Base-by-base conservation (phyloP, 2,888 invertebrate species). In the Acleris laterana region DNA sequence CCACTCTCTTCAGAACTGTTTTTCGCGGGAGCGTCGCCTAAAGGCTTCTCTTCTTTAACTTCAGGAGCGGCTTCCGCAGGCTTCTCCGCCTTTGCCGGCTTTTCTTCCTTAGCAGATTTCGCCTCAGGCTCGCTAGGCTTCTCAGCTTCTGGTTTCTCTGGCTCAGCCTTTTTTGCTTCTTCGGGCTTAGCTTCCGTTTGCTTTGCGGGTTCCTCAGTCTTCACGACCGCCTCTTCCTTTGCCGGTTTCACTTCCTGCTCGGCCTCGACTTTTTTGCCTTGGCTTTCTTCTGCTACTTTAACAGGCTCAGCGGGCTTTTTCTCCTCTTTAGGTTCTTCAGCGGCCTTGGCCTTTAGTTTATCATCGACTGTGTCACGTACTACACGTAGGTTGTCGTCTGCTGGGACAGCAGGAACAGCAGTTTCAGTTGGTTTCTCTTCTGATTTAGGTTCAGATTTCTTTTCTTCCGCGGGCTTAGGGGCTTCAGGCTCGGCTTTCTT, bases 311-410 rank as follows among this genome's bases (percentile, higher is more conserved):
- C 49, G 11, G 66, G 59, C 55, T 78, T 68, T 22, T 56, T 56
- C 51, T 48, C 51, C 7, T 20, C 25, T 69, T 72, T 73, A n/a
- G 76, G 69, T 70, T 73, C 70, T 58, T 66, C 73, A 7, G 46
- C 69, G 28, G 50, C 53, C 13, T 38, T 38, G 3, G 69, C 79
- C 64, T 82, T 82, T 19, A 82, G 76, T 60, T 89, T 79, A 61
- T 85, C 88, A 63, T 84, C 86, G 25, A 86, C 81, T 7, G 90
- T 87, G 58, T 89, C 91, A 48, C 93, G 88, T 19, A 89, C 81
- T 64, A 90, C 87, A 46, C 90, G 80, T 17, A 84, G 74, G 50
- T 75, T 75, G 19, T 88, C 88, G 32, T 85, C 85, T 60, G 71
- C 78, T n/a, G 68, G 42, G 28, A 70, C 69, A 63, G 65, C 72